These are phyloP conservation scores for Drosophila neutralis DNA, from an alignment of 2,888 invertebrate species.

Conservation along the genomic window DNA sequence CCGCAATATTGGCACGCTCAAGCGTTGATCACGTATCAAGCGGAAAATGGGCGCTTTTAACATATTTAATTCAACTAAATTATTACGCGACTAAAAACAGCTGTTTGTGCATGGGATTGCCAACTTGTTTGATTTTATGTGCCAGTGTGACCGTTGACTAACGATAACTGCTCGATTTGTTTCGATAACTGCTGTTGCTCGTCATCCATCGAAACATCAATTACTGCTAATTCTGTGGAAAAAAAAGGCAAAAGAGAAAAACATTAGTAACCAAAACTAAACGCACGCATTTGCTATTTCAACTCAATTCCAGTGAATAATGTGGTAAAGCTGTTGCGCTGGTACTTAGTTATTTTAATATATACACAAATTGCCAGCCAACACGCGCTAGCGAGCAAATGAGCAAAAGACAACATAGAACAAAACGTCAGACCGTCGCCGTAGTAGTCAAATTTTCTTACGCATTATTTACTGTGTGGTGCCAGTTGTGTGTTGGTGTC, in stretches of 20 bases:
- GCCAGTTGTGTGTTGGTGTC: slow-evolving; percentile 44
- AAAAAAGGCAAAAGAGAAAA: slow-evolving; percentile 46
- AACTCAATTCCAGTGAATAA: slow-evolving; percentile 40
- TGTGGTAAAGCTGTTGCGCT: slow-evolving; percentile 42
- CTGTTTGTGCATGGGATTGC: slow-evolving; percentile 25
- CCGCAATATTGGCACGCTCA: slow-evolving; percentile 72
- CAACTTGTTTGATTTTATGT: background rate
- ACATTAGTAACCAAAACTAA: slow-evolving; percentile 54
- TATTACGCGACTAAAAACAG: slow-evolving; percentile 54
- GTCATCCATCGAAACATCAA: slow-evolving; percentile 56
- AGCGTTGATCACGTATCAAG: slow-evolving; percentile 64
- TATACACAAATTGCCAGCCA: slow-evolving; percentile 22
- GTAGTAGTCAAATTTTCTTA: slow-evolving; percentile 64
- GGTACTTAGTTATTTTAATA: slow-evolving; percentile 43
- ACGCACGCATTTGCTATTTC: slow-evolving; percentile 39
- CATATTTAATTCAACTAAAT: slow-evolving; percentile 58
- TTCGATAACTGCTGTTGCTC: slow-evolving; percentile 33
- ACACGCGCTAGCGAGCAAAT: slow-evolving; percentile 27
- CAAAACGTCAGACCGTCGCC: slow-evolving; percentile 50
- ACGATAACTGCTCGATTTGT: slow-evolving; percentile 10
- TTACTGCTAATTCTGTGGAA: slow-evolving; percentile 62
- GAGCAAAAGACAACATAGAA: slow-evolving; percentile 50
- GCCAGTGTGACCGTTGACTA: slow-evolving; percentile 28
- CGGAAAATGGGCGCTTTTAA: slow-evolving; percentile 70
- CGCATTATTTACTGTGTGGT: slow-evolving; percentile 54